Evolutionary conservation across 2,797 vertebrate genomes (phyloP).

Genomic region (Sebastes diploproa): DNA sequence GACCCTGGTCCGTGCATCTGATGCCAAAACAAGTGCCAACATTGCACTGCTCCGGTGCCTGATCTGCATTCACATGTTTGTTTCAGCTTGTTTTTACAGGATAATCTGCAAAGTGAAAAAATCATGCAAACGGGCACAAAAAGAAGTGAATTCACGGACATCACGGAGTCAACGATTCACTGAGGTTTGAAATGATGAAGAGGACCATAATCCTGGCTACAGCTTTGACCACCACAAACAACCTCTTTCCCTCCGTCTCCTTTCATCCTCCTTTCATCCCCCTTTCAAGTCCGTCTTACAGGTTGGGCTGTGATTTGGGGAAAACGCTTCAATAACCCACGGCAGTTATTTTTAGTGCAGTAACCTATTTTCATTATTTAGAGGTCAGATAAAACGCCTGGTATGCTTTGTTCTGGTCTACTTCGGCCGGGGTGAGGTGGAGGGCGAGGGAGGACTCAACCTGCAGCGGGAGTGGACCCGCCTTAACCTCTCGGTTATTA

Average conservation of each 20-base stretch:
- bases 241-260: not conserved
- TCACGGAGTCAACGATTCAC: not conserved
- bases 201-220: not conserved
- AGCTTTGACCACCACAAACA: not conserved
- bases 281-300: conserved; percentile 4
- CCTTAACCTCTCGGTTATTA: not conserved
- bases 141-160: not conserved
- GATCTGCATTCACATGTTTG: not conserved
- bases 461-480: too few relatives aligned
- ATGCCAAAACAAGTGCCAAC: not conserved
- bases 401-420: conserved; percentile 22
- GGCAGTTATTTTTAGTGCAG: conserved; percentile 31
- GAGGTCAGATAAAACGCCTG: conserved; percentile 40
- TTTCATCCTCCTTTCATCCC: conserved; percentile 31
- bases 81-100: not conserved
- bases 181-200: conserved; percentile 6
- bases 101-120: not conserved
- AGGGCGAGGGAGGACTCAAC: too few relatives aligned
- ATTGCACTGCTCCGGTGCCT: not conserved
- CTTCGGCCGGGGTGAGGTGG: not conserved
- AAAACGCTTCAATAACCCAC: conserved; percentile 11
- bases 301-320: conserved; percentile 9
- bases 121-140: not conserved
- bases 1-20: not conserved
- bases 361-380: conserved; percentile 39